phyloP scores from a whole-genome alignment of 2,113 vertebrate genomes.

The Notechis scutatus region DNA sequence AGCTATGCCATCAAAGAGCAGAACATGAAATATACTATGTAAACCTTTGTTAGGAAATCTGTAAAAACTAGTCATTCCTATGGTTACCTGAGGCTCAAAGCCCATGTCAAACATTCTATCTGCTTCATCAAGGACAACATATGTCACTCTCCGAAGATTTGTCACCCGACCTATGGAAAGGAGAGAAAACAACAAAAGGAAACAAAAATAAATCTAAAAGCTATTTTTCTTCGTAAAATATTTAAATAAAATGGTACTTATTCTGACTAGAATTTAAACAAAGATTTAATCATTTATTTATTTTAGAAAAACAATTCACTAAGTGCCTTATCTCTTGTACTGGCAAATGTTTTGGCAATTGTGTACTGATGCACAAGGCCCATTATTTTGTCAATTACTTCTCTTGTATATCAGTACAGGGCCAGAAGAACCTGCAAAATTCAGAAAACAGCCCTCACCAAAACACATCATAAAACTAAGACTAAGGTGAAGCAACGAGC shows the following conservation, averaged over 20 bases:
- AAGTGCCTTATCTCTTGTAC: conserved; percentile 68
- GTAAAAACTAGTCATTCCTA: too few species aligned
- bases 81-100: conserved; percentile 92
- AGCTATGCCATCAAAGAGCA: fast-evolving
- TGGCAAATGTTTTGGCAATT: conserved; percentile 67
- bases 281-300: conserved; percentile 50
- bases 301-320: conserved; percentile 62
- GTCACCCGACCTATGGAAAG: conserved; percentile 88
- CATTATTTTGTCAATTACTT: conserved; percentile 77
- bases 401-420: conserved; percentile 96
- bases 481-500: conserved; percentile 89
- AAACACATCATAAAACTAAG: conserved; percentile 96
- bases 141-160: conserved; percentile 91
- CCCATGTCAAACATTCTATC: conserved; percentile 99
- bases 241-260: conserved; percentile 58
- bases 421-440: conserved; percentile 94
- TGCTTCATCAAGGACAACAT: conserved; percentile 96
- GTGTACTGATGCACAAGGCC: conserved; percentile 72
- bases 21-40: neutral
- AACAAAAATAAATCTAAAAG: conserved; percentile 64
- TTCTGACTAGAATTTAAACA: conserved; percentile 65
- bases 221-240: conserved; percentile 58
- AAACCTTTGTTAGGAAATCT: neutral
- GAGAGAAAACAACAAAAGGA: conserved; percentile 67
- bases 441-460: conserved; percentile 93